phyloP scores from a whole-genome alignment of 2,113 vertebrate species.

The Tonatia bakeri region DNA sequence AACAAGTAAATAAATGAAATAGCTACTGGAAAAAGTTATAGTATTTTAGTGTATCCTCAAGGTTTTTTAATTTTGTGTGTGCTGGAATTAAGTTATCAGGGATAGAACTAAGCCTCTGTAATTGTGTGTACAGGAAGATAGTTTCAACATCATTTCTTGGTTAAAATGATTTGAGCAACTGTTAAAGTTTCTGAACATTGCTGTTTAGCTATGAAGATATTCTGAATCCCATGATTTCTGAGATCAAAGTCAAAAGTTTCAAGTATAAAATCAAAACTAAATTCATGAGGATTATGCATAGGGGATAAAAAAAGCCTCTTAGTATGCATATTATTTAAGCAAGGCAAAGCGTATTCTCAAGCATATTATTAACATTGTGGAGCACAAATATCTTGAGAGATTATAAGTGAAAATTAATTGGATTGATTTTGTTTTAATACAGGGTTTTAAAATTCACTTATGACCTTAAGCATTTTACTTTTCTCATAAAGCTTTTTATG shows the following conservation, averaged over 20 bases:
- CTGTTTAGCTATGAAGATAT: background rate
- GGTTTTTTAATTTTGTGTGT: background rate
- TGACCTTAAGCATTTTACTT: background rate
- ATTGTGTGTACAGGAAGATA: background rate
- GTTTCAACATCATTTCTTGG: background rate
- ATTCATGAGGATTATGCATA: background rate
- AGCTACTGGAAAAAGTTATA: background rate
- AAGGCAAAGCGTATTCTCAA: background rate
- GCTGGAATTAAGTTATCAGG: background rate
- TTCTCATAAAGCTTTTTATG: background rate
- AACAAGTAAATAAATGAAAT: background rate
- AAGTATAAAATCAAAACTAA: background rate
- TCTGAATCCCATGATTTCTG: background rate
- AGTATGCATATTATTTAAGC: background rate
- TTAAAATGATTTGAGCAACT: background rate
- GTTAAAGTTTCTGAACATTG: background rate
- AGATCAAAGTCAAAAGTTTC: background rate
- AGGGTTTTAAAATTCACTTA: background rate
- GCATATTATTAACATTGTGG: background rate
- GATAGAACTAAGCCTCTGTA: background rate
- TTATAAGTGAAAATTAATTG: background rate
- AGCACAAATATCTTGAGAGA: background rate
- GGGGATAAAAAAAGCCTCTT: background rate
- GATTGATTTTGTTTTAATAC: background rate
- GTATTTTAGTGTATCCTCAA: background rate